Evolutionary conservation across 2,113 vertebrate species (phyloP).

Genomic region (Piprites chloris): DNA sequence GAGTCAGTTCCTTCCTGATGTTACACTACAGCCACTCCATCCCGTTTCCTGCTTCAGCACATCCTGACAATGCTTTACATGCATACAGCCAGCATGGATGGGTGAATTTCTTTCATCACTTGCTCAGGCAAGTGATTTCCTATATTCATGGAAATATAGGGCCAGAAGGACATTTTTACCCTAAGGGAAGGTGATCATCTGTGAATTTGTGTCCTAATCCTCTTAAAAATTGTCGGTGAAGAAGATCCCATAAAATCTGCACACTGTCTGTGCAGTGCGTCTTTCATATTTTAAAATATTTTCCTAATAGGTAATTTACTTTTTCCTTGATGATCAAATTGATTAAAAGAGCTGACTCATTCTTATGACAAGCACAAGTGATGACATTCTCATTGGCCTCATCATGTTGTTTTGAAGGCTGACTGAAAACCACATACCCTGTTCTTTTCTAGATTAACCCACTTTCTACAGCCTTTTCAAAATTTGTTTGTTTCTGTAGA

Average conservation of each 20-base stretch:
- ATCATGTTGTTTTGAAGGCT: neutral
- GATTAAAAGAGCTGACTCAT: neutral
- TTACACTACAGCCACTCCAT: neutral
- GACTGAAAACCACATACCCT: neutral
- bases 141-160: neutral
- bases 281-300: neutral
- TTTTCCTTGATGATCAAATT: neutral
- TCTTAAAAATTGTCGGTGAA: neutral
- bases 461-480: neutral
- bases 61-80: neutral
- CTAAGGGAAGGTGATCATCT: neutral
- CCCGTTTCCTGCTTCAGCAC: neutral
- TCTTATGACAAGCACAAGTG: neutral
- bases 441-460: neutral
- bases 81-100: neutral
- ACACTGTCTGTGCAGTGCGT: neutral
- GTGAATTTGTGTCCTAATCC: neutral
- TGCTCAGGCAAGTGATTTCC: too few species aligned
- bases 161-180: neutral
- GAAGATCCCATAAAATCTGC: neutral
- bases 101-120: neutral
- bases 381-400: neutral
- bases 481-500: neutral
- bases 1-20: neutral
- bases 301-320: neutral